Conservation (phyloP, 1,140 invertebrate species). For the Planococcus citri region DNA sequence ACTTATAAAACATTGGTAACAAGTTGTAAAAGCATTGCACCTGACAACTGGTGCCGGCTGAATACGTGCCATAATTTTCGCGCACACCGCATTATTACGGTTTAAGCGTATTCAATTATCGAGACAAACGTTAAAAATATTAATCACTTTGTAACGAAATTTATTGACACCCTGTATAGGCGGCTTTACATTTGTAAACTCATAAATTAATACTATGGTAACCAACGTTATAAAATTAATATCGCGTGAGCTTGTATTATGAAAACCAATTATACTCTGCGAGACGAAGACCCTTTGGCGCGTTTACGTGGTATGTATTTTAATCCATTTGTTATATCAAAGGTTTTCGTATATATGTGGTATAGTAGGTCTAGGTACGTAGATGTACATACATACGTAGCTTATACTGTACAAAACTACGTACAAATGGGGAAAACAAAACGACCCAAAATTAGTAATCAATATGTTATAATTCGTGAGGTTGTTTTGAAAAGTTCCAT, state of each 20-base stretch:
- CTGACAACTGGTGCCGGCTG: no score
- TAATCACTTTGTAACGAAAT: not conserved
- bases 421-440: not conserved
- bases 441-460: not conserved
- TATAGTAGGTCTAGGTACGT: no score
- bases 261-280: slow-evolving; percentile 1
- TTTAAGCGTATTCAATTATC: not conserved
- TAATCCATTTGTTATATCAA: slow-evolving; percentile 8
- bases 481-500: not conserved
- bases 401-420: no score
- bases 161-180: not conserved
- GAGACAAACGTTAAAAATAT: not conserved
- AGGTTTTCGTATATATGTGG: not conserved
- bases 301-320: not conserved
- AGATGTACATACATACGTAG: no score
- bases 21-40: no score
- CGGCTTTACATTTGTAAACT: not conserved
- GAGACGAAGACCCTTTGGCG: not conserved
- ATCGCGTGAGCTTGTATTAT: slow-evolving; percentile 6
- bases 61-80: no score
- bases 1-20: no score
- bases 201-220: slow-evolving; percentile 8
- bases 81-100: not conserved
- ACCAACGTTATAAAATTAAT: slow-evolving; percentile 8
- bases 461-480: not conserved